Evolutionary conservation across 2,113 vertebrate species (phyloP).

Genomic region (Jaculus jaculus): DNA sequence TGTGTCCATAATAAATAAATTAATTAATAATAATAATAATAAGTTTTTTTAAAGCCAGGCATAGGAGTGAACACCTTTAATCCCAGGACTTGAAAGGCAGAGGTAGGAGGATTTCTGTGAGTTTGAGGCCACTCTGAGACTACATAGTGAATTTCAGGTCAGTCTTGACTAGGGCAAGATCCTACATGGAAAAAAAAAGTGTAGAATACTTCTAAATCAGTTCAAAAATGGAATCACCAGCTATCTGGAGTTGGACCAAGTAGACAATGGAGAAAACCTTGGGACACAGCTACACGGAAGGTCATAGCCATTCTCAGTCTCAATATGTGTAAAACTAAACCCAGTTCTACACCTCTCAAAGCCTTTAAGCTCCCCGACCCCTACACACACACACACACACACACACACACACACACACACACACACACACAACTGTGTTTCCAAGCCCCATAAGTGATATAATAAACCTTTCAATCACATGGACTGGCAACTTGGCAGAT

Average conservation of each 20-base stretch:
- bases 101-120: too few relatives aligned
- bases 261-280: too few relatives aligned
- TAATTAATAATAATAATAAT: too few relatives aligned
- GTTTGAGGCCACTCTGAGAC: too few relatives aligned
- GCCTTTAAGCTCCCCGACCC: not conserved
- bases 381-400: too few relatives aligned
- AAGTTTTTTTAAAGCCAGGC: too few relatives aligned
- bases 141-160: not conserved
- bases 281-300: not conserved
- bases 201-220: not conserved
- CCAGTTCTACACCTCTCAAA: not conserved
- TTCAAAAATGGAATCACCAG: not conserved
- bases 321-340: not conserved
- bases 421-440: not conserved
- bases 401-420: too few relatives aligned
- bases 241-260: not conserved
- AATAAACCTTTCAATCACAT: conserved; percentile 7
- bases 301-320: not conserved
- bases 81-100: too few relatives aligned
- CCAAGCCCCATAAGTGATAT: not conserved
- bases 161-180: not conserved
- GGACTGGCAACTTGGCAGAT: conserved; percentile 46
- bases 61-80: too few relatives aligned
- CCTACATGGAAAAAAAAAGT: not conserved
- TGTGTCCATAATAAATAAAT: too few relatives aligned